phyloP scores from a whole-genome alignment of 2,888 invertebrate species.

The Galeruca laticollis region DNA sequence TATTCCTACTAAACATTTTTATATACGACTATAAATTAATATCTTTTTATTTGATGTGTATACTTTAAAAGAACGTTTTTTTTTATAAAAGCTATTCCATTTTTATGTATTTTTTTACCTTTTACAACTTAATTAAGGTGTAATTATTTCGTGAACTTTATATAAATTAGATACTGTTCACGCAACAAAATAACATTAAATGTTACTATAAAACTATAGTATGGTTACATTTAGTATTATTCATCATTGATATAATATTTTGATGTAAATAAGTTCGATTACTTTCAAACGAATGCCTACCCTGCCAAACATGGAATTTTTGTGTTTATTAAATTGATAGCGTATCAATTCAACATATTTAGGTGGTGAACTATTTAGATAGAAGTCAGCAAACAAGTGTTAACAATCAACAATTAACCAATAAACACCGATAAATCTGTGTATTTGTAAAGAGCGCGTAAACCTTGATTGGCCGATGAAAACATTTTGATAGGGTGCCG shows the following conservation, averaged over 20 bases:
- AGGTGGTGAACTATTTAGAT: neutral
- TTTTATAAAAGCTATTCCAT: constrained; percentile 7
- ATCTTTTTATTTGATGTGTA: constrained; percentile 20
- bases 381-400: constrained; percentile 23
- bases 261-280: too few species aligned
- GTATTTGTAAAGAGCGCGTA: constrained; percentile 31
- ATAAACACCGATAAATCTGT: constrained; percentile 32
- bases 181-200: constrained; percentile 8
- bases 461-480: constrained; percentile 35
- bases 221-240: too few species aligned
- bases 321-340: neutral
- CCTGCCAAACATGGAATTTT: neutral
- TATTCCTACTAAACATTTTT: constrained; percentile 19
- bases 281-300: too few species aligned
- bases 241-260: too few species aligned
- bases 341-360: neutral
- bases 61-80: constrained; percentile 10
- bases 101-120: constrained; percentile 18
- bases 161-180: constrained; percentile 5
- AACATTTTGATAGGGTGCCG: constrained; percentile 37
- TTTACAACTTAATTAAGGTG: constrained; percentile 25
- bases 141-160: constrained; percentile 18
- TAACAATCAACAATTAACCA: constrained; percentile 34
- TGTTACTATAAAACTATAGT: neutral
- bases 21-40: constrained; percentile 21